phyloP scores from a whole-genome alignment of 2,888 invertebrate genomes.

The Xestoiulus laeticollis region DNA sequence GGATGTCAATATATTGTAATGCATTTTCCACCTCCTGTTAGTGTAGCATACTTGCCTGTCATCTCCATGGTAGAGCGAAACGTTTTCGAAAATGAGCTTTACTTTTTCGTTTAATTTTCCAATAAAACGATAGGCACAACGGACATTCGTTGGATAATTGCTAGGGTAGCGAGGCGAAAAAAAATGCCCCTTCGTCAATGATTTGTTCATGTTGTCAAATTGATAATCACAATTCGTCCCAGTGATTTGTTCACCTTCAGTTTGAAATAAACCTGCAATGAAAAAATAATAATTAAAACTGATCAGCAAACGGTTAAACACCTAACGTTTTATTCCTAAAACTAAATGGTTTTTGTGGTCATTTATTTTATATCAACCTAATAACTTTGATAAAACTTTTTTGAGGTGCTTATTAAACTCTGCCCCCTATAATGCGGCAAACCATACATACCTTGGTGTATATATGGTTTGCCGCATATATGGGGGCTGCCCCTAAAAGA shows the following conservation, averaged over 20 bases:
- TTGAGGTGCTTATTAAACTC: too few species aligned
- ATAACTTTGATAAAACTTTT: too few species aligned
- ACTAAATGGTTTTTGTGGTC: too few species aligned
- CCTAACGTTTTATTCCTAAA: too few species aligned
- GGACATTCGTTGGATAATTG: conserved; percentile 89
- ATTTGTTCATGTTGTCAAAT: conserved; percentile 78
- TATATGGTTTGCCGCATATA: too few species aligned
- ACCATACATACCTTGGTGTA: too few species aligned
- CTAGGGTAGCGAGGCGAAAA: conserved; percentile 96
- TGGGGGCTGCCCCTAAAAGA: too few species aligned
- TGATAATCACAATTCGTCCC: conserved; percentile 87
- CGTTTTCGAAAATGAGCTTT: conserved; percentile 82
- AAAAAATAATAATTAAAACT: conserved; percentile 56
- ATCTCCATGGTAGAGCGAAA: conserved; percentile 79
- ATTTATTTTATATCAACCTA: too few species aligned
- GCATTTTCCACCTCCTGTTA: neutral
- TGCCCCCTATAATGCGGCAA: too few species aligned
- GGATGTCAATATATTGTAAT: neutral
- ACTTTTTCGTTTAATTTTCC: conserved; percentile 77
- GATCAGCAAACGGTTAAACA: too few species aligned
- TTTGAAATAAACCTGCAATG: conserved; percentile 79
- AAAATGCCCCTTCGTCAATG: conserved; percentile 78
- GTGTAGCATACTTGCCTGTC: conserved; percentile 70
- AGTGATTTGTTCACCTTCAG: conserved; percentile 78
- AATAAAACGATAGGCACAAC: conserved; percentile 87